These are phyloP conservation scores for Neuroterus valhalla DNA, from an alignment of 1,140 invertebrate genomes.

Conservation along the genomic window DNA sequence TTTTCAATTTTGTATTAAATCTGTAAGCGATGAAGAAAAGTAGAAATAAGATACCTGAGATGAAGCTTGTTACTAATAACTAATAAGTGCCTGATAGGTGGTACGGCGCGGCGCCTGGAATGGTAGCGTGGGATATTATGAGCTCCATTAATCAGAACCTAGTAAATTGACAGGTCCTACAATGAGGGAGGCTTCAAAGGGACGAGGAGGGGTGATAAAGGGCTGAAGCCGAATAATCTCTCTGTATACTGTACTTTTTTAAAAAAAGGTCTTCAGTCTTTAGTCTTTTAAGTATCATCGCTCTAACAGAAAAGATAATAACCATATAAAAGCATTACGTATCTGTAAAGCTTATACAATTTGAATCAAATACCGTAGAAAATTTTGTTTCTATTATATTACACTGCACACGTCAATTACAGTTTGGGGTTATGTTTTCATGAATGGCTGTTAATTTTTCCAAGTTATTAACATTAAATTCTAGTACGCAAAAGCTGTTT, in stretches of 20 bases:
- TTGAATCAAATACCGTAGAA: too few relatives aligned
- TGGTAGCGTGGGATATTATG: slow-evolving; percentile 62
- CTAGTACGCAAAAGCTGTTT: too few relatives aligned
- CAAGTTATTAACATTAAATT: too few relatives aligned
- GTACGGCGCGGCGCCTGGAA: slow-evolving; percentile 49
- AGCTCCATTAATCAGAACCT: slow-evolving; percentile 64
- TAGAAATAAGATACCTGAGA: slow-evolving; percentile 33
- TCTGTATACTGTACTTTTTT: slow-evolving; percentile 55
- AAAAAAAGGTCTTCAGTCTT: slow-evolving; percentile 43
- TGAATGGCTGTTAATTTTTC: too few relatives aligned
- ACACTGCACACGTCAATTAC: too few relatives aligned
- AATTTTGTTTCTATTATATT: too few relatives aligned
- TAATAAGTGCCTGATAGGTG: slow-evolving; percentile 63
- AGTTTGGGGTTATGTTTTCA: too few relatives aligned
- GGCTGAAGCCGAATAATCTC: slow-evolving; percentile 63
- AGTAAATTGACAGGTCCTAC: slow-evolving; percentile 64
- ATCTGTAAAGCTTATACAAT: too few relatives aligned
- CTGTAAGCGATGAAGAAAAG: neutral
- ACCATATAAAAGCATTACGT: neutral
- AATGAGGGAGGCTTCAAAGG: slow-evolving; percentile 60
- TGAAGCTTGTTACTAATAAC: slow-evolving; percentile 56
- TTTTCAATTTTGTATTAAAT: neutral
- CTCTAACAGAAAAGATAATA: neutral
- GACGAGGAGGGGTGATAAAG: slow-evolving; percentile 52
- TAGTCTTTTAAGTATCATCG: too few relatives aligned